Percentiles rank a stretch among this genome's conserved stretches.
Evolutionary conservation across 2,113 vertebrate species (phyloP).

Genomic region (Corapipo altera): DNA sequence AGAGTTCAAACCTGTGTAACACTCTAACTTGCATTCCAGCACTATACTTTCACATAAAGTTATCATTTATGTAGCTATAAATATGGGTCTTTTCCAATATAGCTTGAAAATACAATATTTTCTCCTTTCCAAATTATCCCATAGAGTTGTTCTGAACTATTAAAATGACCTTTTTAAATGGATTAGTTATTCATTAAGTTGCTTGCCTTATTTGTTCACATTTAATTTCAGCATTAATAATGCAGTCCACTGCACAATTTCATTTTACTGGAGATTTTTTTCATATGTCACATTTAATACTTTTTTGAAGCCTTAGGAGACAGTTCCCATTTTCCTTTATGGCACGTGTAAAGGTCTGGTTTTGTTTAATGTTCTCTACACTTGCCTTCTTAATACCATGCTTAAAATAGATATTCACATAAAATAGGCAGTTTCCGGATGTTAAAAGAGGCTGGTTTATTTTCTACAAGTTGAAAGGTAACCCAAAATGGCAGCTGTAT

Average conservation of each 20-base stretch:
- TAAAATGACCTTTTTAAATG: conserved; percentile 39
- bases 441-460: background rate
- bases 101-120: background rate
- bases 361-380: conserved; percentile 21
- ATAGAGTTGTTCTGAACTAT: background rate
- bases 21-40: background rate
- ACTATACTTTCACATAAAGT: background rate
- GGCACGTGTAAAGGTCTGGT: background rate
- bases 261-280: conserved; percentile 44
- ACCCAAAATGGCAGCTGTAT: background rate
- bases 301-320: conserved; percentile 29
- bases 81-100: background rate
- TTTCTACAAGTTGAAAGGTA: background rate
- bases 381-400: background rate
- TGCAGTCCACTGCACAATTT: background rate
- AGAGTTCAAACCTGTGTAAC: background rate
- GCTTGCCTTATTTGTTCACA: conserved; percentile 49
- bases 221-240: conserved; percentile 55
- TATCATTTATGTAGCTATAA: background rate
- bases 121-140: conserved; percentile 13
- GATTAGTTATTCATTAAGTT: conserved; percentile 53
- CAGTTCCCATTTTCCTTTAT: conserved; percentile 19
- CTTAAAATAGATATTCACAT: background rate
- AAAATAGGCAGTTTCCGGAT: background rate
- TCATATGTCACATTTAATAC: background rate